Base-by-base conservation (phyloP, 1,140 invertebrate genomes). In the Hypothenemus hampei region DNA sequence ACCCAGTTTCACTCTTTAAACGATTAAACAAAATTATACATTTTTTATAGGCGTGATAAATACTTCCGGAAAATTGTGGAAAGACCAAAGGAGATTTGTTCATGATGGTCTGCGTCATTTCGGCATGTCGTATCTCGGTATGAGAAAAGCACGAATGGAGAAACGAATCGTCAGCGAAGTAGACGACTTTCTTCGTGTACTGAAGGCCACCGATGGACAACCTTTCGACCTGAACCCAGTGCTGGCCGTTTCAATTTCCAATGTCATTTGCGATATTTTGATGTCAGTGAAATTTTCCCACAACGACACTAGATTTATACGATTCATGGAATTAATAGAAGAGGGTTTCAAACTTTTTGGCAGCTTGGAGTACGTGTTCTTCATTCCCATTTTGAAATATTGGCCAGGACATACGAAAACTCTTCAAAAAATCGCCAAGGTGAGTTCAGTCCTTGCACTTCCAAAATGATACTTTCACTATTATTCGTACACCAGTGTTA, bases 51-150 rank as follows among this genome's bases (percentile, higher is more conserved):
- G 93, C 63, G 85, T 96, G 55, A 83, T 96, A 61, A 94, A 94
- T 70, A 87, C 87, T 49, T 88, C 91, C 58, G 94, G 93, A 41
- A 81, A 84, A 50, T 74, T 95, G 62, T 97, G 93, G 93, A 90
- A 92, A 69, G 88, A 90, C 59, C 91, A 97, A 69, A 77, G 94
- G 45, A 81, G 85, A 55, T 97, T 97, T 75, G 77, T 97, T 10
- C 89, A 97, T 63, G 85, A 90, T 56, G 85, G 90, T 49, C 76
- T 97, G 2, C 77, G 92, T 22, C 82, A 87, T 61, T 93, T 98
- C 60, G 94, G 95, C 8, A 91, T 93, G 84, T 91, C 87, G 48
- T 84, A 85, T 66, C 79, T 86, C 71, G 86, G 85, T 22, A 78
- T 78, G 36, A 86, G 87, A 21, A 87, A 87, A 64, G 82, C 86